Evolutionary conservation across 2,113 vertebrate species (phyloP).

Genomic region (Myotis davidii): DNA sequence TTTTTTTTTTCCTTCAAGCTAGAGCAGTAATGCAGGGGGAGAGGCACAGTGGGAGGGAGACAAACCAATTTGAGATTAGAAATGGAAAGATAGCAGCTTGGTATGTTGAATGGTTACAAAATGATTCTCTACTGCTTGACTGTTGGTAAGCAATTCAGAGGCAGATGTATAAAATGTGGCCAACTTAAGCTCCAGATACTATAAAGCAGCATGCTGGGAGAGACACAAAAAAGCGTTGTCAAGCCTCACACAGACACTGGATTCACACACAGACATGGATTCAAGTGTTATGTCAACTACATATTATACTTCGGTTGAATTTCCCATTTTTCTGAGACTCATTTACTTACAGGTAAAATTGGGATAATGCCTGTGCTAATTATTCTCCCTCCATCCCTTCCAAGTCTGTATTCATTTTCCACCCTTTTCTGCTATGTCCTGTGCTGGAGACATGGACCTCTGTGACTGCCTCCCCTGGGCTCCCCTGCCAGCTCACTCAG

Average conservation of each 20-base stretch:
- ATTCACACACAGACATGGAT: background rate
- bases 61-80: conserved; percentile 60
- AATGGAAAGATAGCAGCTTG: conserved; percentile 50
- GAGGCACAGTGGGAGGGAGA: conserved; percentile 35
- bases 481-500: background rate
- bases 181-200: background rate
- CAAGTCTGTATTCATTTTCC: background rate
- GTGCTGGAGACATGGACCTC: background rate
- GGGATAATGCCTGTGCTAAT: background rate
- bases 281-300: background rate
- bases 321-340: background rate
- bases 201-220: background rate
- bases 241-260: background rate
- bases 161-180: conserved; percentile 10
- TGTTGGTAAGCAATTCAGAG: conserved; percentile 29
- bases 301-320: background rate
- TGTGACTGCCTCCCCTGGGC: background rate
- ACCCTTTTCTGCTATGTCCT: background rate
- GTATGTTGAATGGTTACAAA: conserved; percentile 39
- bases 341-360: background rate
- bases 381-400: background rate
- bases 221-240: background rate
- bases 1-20: conserved; percentile 44
- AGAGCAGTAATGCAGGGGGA: background rate
- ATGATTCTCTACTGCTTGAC: background rate